Percentiles rank a stretch among this genome's conserved stretches.
Conservation (phyloP, 2,797 vertebrate species). For the Vireo griseus region DNA sequence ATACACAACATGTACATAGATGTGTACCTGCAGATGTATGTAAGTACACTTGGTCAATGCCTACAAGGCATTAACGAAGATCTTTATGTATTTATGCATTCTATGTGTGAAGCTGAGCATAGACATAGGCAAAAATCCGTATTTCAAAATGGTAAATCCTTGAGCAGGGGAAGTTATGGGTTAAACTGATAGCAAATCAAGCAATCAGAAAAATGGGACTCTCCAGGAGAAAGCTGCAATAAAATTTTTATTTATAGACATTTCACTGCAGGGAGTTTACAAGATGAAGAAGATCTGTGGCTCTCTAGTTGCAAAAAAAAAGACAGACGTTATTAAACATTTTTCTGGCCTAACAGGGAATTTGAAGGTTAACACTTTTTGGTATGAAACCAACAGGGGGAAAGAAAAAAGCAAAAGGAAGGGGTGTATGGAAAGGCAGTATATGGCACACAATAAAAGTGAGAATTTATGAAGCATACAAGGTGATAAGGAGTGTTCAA, state of each 20-base stretch:
- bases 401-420: background rate
- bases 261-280: background rate
- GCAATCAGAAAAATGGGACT: background rate
- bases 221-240: background rate
- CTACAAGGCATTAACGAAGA: background rate
- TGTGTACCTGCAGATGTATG: background rate
- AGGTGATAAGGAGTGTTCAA: background rate
- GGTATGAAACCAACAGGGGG: background rate
- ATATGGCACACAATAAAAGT: background rate
- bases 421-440: background rate
- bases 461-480: slow-evolving; percentile 22
- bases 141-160: background rate
- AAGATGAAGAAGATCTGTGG: background rate
- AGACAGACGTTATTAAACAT: rapidly evolving
- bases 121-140: background rate
- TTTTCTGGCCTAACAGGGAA: background rate
- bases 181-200: background rate
- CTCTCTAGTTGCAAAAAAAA: background rate
- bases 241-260: background rate
- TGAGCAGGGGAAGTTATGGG: background rate
- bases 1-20: too few species aligned
- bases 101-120: background rate
- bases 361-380: background rate
- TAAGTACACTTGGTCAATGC: background rate
- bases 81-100: background rate